Conservation (phyloP, 2,797 vertebrate species). For the Manis crassicaudata region DNA sequence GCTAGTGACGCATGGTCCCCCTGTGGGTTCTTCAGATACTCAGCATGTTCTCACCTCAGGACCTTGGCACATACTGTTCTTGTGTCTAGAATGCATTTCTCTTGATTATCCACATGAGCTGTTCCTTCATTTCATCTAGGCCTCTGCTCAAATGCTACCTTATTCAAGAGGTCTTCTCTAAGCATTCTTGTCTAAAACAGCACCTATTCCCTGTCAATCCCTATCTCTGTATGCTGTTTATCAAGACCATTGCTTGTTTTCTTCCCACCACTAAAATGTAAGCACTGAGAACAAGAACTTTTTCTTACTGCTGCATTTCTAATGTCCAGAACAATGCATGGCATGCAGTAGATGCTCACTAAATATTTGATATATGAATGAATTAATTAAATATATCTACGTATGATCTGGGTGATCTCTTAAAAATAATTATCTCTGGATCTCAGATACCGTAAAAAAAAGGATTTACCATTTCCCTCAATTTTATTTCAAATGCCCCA, state of each 20-base stretch:
- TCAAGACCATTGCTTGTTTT: background rate
- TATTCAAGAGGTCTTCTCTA: background rate
- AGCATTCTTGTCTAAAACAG: background rate
- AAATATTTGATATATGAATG: background rate
- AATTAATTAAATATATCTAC: background rate
- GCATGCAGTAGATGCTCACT: background rate
- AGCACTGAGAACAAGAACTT: background rate
- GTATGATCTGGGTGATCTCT: background rate
- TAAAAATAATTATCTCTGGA: background rate
- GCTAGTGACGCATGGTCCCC: background rate
- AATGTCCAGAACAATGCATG: background rate
- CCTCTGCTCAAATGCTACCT: background rate
- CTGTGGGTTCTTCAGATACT: background rate
- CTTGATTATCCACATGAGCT: too few species aligned
- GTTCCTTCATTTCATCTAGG: background rate
- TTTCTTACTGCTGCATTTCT: background rate
- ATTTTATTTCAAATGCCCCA: background rate
- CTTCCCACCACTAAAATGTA: background rate
- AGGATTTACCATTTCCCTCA: background rate
- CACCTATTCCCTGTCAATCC: too few species aligned
- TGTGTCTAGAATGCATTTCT: background rate
- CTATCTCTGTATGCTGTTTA: background rate
- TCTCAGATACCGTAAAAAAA: background rate
- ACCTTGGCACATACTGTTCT: background rate
- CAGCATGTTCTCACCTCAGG: background rate